These are phyloP conservation scores for Chaitophorus viminalis DNA, from an alignment of 2,888 invertebrate species.

Conservation along the genomic window DNA sequence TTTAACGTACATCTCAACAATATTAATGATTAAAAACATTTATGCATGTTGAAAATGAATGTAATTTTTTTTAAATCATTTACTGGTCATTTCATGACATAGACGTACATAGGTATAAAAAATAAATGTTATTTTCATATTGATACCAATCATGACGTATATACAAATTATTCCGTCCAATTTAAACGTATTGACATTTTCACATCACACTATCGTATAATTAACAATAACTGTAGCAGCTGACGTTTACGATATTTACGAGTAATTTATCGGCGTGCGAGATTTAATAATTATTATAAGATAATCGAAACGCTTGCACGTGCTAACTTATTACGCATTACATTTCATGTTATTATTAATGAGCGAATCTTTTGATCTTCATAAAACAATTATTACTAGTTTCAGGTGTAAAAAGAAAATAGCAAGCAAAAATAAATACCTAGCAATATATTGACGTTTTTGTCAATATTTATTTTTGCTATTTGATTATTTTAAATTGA, in stretches of 20 bases:
- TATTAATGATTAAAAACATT: background rate
- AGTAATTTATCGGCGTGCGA: background rate
- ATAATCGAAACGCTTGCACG: background rate
- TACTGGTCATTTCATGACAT: background rate
- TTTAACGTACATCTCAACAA: background rate
- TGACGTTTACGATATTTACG: background rate
- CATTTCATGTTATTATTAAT: background rate
- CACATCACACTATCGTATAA: too few relatives aligned
- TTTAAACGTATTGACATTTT: background rate
- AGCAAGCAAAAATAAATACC: too few relatives aligned
- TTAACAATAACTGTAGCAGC: too few relatives aligned
- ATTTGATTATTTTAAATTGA: constrained; percentile 36
- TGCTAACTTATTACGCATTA: too few relatives aligned
- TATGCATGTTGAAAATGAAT: background rate
- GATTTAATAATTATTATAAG: background rate
- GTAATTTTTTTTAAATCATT: background rate
- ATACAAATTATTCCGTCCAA: background rate
- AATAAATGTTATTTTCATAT: background rate
- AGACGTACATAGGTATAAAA: background rate
- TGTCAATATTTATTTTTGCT: constrained; percentile 16
- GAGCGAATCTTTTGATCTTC: background rate
- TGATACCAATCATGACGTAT: background rate
- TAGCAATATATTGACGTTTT: too few relatives aligned
- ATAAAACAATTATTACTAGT: background rate
- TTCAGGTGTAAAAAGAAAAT: background rate